phyloP scores from a whole-genome alignment of 2,113 vertebrate genomes.

The Cyanoramphus novaezelandiae region DNA sequence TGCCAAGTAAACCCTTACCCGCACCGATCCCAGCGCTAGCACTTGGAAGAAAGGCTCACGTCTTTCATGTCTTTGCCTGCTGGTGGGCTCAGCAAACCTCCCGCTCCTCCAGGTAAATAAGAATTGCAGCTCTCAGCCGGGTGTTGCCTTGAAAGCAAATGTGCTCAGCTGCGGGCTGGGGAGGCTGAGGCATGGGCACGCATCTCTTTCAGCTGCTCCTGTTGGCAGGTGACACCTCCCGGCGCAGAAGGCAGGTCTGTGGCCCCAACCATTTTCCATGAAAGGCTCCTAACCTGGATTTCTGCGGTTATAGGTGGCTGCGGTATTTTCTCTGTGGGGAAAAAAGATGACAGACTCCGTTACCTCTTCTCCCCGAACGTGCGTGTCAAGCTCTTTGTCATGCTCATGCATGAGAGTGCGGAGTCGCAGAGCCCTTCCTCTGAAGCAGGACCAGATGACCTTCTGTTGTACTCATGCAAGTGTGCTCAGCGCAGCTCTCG shows the following conservation, averaged over 20 bases:
- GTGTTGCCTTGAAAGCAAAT: neutral
- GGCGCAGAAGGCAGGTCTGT: neutral
- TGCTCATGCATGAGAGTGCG: neutral
- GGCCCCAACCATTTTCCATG: neutral
- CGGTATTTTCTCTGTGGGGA: neutral
- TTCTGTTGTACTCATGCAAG: neutral
- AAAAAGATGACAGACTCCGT: neutral
- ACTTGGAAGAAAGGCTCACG: neutral
- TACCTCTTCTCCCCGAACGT: neutral
- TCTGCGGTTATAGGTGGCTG: neutral
- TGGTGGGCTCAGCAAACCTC: neutral
- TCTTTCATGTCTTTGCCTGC: neutral
- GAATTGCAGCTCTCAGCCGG: neutral
- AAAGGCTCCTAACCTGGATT: neutral
- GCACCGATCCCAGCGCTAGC: neutral
- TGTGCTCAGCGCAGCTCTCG: neutral
- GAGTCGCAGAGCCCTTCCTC: neutral
- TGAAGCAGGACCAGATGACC: neutral
- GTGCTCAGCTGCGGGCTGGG: neutral
- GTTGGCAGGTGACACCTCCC: neutral
- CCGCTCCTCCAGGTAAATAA: neutral
- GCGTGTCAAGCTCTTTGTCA: neutral
- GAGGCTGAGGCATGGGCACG: neutral
- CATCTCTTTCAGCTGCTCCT: neutral
- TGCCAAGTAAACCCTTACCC: neutral